A percentile compares a stretch with the other conserved stretches of the same genome.
Conservation (phyloP, 2,797 vertebrate genomes). For the Sebastolobus alascanus region DNA sequence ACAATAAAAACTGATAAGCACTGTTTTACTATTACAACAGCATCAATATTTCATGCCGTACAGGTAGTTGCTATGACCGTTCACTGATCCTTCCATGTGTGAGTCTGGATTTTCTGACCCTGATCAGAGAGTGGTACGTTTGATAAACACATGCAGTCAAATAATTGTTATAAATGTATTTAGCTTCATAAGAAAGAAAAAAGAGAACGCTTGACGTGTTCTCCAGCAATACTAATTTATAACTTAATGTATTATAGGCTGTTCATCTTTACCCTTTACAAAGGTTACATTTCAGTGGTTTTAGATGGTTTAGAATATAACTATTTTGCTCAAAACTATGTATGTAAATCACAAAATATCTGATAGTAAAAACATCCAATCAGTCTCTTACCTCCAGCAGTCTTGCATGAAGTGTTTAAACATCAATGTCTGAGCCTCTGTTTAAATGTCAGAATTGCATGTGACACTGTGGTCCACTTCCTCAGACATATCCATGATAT, state of each 20-base stretch:
- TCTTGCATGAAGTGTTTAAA: slow-evolving; percentile 36
- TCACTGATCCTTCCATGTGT: background rate
- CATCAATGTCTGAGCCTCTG: slow-evolving; percentile 5
- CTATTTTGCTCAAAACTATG: background rate
- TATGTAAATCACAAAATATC: background rate
- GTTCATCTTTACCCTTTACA: background rate
- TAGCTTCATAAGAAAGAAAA: background rate
- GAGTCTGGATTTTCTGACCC: background rate
- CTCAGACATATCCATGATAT: slow-evolving; percentile 58
- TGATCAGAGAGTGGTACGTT: background rate
- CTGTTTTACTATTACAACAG: background rate
- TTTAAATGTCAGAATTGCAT: slow-evolving; percentile 62
- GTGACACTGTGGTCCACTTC: slow-evolving; percentile 72
- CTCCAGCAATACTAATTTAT: background rate
- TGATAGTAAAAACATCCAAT: background rate
- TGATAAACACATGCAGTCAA: background rate
- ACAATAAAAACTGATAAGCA: background rate
- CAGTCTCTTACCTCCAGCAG: slow-evolving; percentile 70
- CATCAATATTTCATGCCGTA: background rate
- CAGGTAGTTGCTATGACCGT: background rate
- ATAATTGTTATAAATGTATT: background rate
- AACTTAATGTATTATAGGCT: background rate
- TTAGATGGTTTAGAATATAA: background rate
- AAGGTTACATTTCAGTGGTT: background rate
- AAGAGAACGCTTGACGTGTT: background rate